Percentiles rank a stretch among this genome's conserved stretches.
phyloP scores from a whole-genome alignment of 2,113 vertebrate genomes.

The Menura novaehollandiae region DNA sequence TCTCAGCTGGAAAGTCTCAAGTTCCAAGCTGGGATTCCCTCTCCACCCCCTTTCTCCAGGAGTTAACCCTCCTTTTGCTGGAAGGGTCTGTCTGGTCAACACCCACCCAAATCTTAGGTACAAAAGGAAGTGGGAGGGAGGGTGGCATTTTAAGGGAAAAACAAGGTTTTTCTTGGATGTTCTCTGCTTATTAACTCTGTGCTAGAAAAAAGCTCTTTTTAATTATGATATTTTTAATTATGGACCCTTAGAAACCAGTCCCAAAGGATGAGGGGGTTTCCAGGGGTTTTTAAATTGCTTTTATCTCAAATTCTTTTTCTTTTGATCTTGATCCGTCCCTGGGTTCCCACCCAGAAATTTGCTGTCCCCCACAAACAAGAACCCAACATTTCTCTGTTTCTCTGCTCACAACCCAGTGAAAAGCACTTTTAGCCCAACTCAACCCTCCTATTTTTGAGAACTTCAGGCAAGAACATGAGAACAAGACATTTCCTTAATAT shows the following conservation, averaged over 20 bases:
- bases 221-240: not conserved
- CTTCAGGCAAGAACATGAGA: not conserved
- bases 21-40: slow-evolving; percentile 74
- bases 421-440: not conserved
- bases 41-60: slow-evolving; percentile 59
- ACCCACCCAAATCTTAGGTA: not conserved
- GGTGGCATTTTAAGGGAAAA: not conserved
- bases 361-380: not conserved
- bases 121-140: not conserved
- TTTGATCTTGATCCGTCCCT: not conserved
- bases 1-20: slow-evolving; percentile 76
- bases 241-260: not conserved
- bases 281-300: not conserved
- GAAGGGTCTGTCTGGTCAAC: not conserved
- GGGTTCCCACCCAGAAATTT: not conserved
- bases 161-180: not conserved
- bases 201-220: not conserved
- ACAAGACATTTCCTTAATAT: not conserved
- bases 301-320: not conserved
- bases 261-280: not conserved
- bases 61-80: slow-evolving; percentile 73
- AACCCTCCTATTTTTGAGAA: fast-evolving
- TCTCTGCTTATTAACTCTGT: not conserved
- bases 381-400: not conserved
- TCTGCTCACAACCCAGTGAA: not conserved